Evolutionary conservation across 2,113 vertebrate genomes (phyloP).

Genomic region (Tyto alba): DNA sequence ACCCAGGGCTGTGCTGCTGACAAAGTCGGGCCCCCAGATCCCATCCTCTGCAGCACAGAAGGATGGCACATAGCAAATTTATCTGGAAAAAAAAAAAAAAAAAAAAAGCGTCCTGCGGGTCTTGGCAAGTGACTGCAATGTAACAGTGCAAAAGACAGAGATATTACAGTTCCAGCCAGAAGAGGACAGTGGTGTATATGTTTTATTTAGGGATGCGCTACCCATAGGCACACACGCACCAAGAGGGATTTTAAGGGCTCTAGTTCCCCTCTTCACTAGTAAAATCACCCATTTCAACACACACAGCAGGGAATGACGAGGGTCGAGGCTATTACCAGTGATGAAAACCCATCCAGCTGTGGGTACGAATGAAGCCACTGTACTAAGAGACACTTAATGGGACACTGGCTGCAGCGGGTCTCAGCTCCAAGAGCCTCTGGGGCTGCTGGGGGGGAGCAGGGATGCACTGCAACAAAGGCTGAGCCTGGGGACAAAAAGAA

Average conservation of each 20-base stretch:
- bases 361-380: neutral
- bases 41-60: accelerated
- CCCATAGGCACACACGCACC: accelerated
- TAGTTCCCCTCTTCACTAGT: accelerated
- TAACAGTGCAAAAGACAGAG: neutral
- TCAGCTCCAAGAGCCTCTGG: neutral
- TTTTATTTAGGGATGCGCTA: neutral
- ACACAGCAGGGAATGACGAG: accelerated
- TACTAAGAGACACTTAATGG: accelerated
- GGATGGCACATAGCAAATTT: accelerated
- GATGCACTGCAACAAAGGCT: accelerated
- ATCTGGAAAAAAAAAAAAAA: neutral
- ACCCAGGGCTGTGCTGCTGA: neutral
- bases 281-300: neutral
- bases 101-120: neutral
- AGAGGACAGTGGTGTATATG: neutral
- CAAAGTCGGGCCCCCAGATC: accelerated
- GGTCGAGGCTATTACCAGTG: accelerated
- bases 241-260: neutral
- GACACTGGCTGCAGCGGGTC: neutral
- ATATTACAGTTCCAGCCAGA: neutral
- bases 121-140: accelerated
- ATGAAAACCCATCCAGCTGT: accelerated
- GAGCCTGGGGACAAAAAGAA: neutral
- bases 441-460: neutral